A percentile compares a stretch with the other conserved stretches of the same genome.
phyloP scores from a whole-genome alignment of 2,797 vertebrate species.

The Dromococcyx pavoninus region DNA sequence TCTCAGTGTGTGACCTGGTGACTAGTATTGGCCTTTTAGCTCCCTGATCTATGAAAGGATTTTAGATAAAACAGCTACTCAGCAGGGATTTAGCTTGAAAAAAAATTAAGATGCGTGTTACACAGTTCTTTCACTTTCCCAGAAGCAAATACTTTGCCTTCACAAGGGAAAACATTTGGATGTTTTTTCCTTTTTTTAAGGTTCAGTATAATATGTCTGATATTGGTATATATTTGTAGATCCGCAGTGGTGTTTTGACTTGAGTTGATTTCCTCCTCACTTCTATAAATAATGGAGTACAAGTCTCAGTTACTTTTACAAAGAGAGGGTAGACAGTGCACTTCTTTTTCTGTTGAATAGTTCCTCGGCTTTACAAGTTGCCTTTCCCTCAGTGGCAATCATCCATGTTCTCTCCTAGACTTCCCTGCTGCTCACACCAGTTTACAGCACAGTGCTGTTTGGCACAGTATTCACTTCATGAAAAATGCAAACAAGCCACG shows the following conservation, averaged over 20 bases:
- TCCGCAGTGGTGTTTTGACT: not conserved
- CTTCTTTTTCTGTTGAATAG: not conserved
- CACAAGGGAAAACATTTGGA: not conserved
- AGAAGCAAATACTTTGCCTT: not conserved
- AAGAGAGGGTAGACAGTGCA: not conserved
- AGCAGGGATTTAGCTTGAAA: not conserved
- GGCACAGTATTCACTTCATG: not conserved
- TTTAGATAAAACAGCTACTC: slow-evolving; percentile 24
- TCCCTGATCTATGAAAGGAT: slow-evolving; percentile 24
- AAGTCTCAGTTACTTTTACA: not conserved
- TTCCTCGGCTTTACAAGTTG: not conserved
- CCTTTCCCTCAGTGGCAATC: not conserved
- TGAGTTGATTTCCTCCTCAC: not conserved
- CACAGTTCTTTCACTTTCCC: not conserved
- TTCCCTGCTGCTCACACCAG: not conserved
- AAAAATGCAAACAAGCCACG: not conserved
- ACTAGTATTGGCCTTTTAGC: slow-evolving; percentile 12
- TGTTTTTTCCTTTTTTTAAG: not conserved
- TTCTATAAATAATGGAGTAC: not conserved
- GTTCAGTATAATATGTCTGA: not conserved
- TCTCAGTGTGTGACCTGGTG: not conserved
- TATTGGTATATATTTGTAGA: not conserved
- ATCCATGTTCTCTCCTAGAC: not conserved
- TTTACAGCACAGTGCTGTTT: not conserved
- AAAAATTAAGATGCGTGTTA: not conserved